Evolutionary conservation across 1,140 invertebrate genomes (phyloP), one percentile per base, ranked within the genome.

Genomic region (Drosophila gunungcola): DNA sequence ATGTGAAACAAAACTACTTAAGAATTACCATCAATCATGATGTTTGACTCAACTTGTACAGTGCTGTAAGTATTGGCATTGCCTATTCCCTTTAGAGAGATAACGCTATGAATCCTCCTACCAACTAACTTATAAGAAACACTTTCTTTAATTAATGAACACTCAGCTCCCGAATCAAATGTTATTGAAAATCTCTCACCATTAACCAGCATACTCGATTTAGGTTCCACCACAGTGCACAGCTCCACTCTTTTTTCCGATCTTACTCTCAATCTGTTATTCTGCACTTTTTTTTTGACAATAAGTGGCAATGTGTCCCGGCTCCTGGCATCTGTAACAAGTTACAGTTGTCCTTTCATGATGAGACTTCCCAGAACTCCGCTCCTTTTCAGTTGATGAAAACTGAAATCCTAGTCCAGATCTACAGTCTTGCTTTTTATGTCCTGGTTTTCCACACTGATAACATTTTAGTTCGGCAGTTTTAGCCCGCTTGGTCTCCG

Each of bases 101-200:
- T 25, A 38, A 54, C 34, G 11, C 2, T 54, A 54, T 25, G 32
- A 38, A 54, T n/a, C 2, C 34, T n/a, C n/a, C 38, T 54, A n/a
- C 16, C 12, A 54, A 54, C 16, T 54, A 38, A 38, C 34, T 53
- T 54, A 10, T 38, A 12, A 34, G 13, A 53, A 36, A 53, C 11
- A 13, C 32, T 21, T 25, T 52, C 5, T 10, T 52, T 34, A 13
- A 36, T 36, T 39, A 54, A 38, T 38, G 39, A 41, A 4, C n/a
- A 41, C 39, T 41, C 39, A 41, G 39, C 39, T 13, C 39, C 39
- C 4, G 39, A 36, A 53, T 16, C 12, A 53, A 53, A 53, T 2
- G 29, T 52, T 12, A 34, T 52, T 36, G 29, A 3, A 34, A 52
- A 52, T 36, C 16, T 39, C 36, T 39, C 36, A 39, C 21, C 7